phyloP scores from a whole-genome alignment of 2,888 invertebrate species.

The Chirona hameri region DNA sequence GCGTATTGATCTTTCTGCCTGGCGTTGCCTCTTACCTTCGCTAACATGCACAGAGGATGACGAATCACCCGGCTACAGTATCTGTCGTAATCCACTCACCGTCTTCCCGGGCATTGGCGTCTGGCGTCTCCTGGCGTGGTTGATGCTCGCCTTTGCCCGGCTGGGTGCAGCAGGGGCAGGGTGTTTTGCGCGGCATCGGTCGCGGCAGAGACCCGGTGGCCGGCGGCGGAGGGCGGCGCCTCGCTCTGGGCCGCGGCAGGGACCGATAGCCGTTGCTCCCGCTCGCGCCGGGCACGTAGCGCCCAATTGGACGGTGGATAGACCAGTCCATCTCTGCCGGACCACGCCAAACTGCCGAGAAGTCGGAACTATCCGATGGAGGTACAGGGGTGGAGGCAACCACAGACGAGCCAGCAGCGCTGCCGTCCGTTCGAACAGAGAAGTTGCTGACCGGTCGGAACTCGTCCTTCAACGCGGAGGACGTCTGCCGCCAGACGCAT shows the following conservation, averaged over 20 bases:
- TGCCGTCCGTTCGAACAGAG: not conserved
- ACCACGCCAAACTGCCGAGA: not conserved
- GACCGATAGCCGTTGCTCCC: not conserved
- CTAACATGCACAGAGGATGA: too few species aligned
- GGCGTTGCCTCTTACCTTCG: too few species aligned
- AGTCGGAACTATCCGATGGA: not conserved
- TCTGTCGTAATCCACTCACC: too few species aligned
- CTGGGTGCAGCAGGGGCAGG: slow-evolving; percentile 55
- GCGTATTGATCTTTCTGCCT: too few species aligned
- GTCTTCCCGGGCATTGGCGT: too few species aligned
- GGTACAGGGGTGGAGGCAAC: not conserved
- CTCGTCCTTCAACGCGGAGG: not conserved
- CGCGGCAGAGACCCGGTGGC: not conserved
- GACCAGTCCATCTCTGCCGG: not conserved
- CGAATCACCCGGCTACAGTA: too few species aligned
- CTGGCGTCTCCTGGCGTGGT: slow-evolving; percentile 82
- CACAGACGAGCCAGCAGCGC: not conserved
- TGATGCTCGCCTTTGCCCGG: slow-evolving; percentile 70
- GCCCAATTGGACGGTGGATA: not conserved
- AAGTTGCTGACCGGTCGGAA: slow-evolving; percentile 9
- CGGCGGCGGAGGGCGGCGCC: not conserved
- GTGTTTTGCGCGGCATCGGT: not conserved
- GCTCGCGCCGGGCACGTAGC: not conserved
- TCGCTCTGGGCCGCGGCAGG: not conserved
- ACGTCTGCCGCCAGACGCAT: not conserved